Base-by-base conservation (phyloP, 1,140 invertebrate species). In the Agrypnia vestita region DNA sequence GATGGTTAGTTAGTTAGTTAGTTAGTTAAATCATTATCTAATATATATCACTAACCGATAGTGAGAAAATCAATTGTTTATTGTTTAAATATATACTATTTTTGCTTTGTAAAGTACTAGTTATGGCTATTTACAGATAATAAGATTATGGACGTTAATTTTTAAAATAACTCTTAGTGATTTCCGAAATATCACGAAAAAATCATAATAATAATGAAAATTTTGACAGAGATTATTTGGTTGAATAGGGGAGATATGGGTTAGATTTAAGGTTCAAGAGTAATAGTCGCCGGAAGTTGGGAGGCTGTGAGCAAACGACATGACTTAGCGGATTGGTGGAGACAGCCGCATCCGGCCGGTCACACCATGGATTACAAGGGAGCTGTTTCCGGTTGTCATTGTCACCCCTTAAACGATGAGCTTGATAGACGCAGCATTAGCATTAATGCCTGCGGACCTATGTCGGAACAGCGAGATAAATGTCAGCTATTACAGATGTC, bases 231-330 rank as follows among this genome's bases (percentile, higher is more conserved):
- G 67, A 71, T 51, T n/a, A 15, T 71, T 71, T 21, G 15, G 15
- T 47, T 49, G 46, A 51, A 49, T 17, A 49, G 49, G 25, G 21
- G 67, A 71, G 49, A 25, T 17, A 71, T 21, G 17, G 67, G 67
- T 17, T 21, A 71, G 67, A 71, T 71, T 71, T 71, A 19, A 71
- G 67, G 46, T 71, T 21, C 35, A 21, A 71, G 67, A 71, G 49
- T 71, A 71, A 71, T 71, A 25, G 67, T 10, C 19, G 19, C 47
- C 67, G 67, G 67, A 67, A 67, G 62, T 67, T 43, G 25, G 43
- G 62, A 67, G 62, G 35, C 62, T 67, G 62, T n/a, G 43, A 9
- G 62, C 21, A 15, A 43, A 25, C 35, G 62, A 67, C 15, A 35
- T 43, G 62, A 67, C 35, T 67, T 67, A 46, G 62, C 62, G 44